Percentiles rank a stretch among this genome's conserved stretches.
Conservation (phyloP, 1,140 invertebrate genomes). For the Arion vulgaris region DNA sequence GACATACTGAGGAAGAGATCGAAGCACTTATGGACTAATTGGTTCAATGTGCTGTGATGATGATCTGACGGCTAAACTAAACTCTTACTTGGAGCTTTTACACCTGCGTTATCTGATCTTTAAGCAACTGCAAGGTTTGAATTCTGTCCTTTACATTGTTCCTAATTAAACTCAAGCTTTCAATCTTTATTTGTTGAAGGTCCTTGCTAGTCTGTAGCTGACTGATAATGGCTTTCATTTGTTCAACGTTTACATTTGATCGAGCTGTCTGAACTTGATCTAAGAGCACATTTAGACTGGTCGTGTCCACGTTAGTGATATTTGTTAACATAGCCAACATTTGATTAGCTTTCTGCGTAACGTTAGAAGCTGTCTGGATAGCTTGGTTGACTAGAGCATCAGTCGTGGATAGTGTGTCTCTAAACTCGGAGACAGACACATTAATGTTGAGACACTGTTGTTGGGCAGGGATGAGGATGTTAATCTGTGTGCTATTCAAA, state of each 20-base stretch:
- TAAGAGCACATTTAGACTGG: not conserved
- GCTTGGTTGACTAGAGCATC: not conserved
- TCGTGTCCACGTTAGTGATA: not conserved
- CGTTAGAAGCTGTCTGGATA: not conserved
- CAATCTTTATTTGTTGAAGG: not conserved
- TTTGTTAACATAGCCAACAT: not conserved
- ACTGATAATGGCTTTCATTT: not conserved
- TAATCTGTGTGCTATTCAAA: not conserved
- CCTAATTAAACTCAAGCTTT: not conserved
- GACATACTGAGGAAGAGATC: no score
- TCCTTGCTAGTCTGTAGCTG: not conserved
- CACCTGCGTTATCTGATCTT: not conserved
- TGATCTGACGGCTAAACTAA: no score
- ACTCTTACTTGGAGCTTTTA: no score
- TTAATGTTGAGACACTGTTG: not conserved
- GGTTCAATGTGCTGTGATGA: no score
- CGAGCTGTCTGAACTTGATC: not conserved
- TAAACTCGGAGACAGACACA: not conserved
- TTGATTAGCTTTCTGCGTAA: slow-evolving; percentile 1
- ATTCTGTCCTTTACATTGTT: not conserved
- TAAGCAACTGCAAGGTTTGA: not conserved
- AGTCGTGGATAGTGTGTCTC: not conserved
- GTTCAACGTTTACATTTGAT: not conserved
- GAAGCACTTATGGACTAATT: no score
- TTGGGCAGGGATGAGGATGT: not conserved